Evolutionary conservation across 2,113 vertebrate genomes (phyloP).

Genomic region (Rhea pennata): DNA sequence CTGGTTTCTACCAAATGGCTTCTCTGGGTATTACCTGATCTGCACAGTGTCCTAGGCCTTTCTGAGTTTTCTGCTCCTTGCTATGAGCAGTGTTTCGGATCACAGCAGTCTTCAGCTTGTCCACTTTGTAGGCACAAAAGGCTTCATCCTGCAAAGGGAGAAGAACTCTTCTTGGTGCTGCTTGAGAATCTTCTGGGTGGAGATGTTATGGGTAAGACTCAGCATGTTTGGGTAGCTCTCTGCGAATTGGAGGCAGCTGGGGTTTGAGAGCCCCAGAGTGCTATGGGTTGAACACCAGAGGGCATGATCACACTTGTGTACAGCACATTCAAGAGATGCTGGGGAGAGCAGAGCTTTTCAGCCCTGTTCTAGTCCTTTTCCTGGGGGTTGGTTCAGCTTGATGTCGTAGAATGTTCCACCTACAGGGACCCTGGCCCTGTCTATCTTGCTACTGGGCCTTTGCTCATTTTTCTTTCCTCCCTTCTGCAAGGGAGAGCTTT

Average conservation of each 20-base stretch:
- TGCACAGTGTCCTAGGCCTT: neutral
- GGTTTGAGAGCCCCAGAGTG: neutral
- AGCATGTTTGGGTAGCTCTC: neutral
- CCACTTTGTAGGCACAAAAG: neutral
- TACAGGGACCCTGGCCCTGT: neutral
- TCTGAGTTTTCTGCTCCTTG: rapidly evolving
- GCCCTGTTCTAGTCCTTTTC: neutral
- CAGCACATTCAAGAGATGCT: neutral
- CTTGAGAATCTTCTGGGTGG: neutral
- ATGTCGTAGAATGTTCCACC: neutral
- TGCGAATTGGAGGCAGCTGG: rapidly evolving
- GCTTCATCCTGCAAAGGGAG: neutral
- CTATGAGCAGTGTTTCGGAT: neutral
- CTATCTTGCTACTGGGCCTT: neutral
- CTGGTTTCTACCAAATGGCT: neutral
- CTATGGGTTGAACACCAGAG: slow-evolving; percentile 38
- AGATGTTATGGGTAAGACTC: neutral
- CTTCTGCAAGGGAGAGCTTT: neutral
- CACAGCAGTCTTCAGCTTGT: neutral
- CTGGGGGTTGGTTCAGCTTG: neutral
- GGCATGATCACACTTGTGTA: neutral
- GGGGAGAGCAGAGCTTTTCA: neutral
- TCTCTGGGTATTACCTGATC: neutral
- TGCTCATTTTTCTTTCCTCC: neutral
- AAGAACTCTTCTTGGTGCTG: neutral